phyloP scores from a whole-genome alignment of 2,113 vertebrate genomes.

The Columba janthina region DNA sequence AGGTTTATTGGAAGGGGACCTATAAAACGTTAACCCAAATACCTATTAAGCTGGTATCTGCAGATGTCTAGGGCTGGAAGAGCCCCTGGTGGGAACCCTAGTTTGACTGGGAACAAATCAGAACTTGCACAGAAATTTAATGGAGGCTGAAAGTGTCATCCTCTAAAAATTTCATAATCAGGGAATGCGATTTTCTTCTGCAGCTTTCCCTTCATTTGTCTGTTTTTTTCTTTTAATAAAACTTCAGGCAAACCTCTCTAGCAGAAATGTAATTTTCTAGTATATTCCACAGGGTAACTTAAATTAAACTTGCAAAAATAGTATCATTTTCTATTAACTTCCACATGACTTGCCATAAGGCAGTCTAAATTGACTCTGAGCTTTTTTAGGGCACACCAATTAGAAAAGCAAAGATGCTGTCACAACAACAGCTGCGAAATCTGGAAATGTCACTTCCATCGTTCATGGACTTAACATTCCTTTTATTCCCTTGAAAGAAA shows the following conservation, averaged over 20 bases:
- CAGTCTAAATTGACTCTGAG: background rate
- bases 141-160: background rate
- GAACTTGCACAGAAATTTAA: background rate
- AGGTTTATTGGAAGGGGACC: background rate
- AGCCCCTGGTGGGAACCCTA: background rate
- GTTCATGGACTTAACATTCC: background rate
- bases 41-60: background rate
- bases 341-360: background rate
- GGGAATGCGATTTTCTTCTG: background rate
- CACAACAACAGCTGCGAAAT: conserved; percentile 60
- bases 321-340: conserved; percentile 6
- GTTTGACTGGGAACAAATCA: background rate
- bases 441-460: conserved; percentile 24
- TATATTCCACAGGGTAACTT: background rate
- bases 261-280: conserved; percentile 26
- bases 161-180: background rate
- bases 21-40: background rate
- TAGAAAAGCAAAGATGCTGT: conserved; percentile 43
- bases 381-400: conserved; percentile 34
- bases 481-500: background rate
- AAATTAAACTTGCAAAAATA: background rate
- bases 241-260: background rate
- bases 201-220: background rate
- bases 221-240: background rate
- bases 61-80: background rate